phyloP scores from a whole-genome alignment of 1,140 invertebrate genomes.

The Aleiodes sp. region DNA sequence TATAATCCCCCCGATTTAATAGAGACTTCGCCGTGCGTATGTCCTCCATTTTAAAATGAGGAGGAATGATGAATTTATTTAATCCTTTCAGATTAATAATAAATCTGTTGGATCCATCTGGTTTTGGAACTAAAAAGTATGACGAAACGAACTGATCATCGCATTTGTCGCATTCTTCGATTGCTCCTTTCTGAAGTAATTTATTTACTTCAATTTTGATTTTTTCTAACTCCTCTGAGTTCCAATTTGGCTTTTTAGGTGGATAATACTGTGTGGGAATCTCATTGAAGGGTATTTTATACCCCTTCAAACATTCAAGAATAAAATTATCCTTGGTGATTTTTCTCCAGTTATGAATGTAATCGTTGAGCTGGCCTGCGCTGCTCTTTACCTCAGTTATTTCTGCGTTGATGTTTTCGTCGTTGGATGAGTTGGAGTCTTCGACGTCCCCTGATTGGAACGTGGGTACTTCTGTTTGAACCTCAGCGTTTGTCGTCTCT shows the following conservation, averaged over 20 bases:
- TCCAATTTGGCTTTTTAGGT: not conserved
- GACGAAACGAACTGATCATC: not conserved
- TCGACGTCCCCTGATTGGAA: not conserved
- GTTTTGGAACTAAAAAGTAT: not conserved
- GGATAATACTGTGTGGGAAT: not conserved
- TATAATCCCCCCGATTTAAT: not conserved
- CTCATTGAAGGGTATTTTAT: not conserved
- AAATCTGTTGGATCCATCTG: not conserved
- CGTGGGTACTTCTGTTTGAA: not conserved
- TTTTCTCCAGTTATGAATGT: not conserved
- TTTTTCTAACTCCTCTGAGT: not conserved
- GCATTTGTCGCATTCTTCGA: not conserved
- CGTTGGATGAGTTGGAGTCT: not conserved
- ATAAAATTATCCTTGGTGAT: not conserved
- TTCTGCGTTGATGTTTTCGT: too few relatives aligned
- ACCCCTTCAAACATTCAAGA: not conserved
- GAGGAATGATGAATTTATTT: not conserved
- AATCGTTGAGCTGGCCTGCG: not conserved
- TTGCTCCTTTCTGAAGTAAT: not conserved
- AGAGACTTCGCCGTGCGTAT: not conserved
- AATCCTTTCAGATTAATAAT: not conserved
- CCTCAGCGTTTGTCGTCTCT: not conserved
- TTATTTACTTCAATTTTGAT: not conserved
- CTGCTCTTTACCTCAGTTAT: not conserved
- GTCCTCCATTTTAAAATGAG: not conserved